Conservation (phyloP, 1,140 invertebrate genomes). For the Brachionus angularis region DNA sequence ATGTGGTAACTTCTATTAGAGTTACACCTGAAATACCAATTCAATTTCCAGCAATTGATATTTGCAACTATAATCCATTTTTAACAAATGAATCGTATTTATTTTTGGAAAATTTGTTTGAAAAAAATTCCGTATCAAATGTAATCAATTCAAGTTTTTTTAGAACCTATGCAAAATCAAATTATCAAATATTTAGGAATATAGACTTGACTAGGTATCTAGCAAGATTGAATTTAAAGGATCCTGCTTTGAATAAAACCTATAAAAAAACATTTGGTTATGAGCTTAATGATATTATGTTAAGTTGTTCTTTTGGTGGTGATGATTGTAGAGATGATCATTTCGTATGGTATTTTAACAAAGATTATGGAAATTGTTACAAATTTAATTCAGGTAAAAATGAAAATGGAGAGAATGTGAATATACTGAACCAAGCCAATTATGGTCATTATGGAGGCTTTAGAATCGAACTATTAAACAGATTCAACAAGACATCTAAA, state of each 20-base stretch:
- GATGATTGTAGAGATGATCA: not conserved
- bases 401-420: not conserved
- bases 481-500: not conserved
- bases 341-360: conserved; percentile 22
- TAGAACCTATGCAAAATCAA: not conserved
- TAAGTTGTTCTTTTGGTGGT: not conserved
- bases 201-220: not conserved
- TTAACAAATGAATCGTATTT: not conserved
- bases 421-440: not conserved
- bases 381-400: not conserved
- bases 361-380: conserved; percentile 8
- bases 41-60: not conserved
- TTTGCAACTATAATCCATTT: not conserved
- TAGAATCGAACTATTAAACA: not conserved
- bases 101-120: not conserved
- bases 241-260: not conserved
- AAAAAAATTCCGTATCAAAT: no score
- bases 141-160: conserved; percentile 13
- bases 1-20: not conserved
- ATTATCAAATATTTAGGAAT: not conserved
- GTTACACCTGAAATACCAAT: not conserved
- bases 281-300: not conserved
- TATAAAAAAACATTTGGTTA: conserved; percentile 2
- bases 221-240: not conserved
- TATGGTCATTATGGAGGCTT: not conserved